Evolutionary conservation across 2,888 invertebrate species (phyloP), one percentile per base, ranked within the genome.

Genomic region (Galerucella calmariensis): DNA sequence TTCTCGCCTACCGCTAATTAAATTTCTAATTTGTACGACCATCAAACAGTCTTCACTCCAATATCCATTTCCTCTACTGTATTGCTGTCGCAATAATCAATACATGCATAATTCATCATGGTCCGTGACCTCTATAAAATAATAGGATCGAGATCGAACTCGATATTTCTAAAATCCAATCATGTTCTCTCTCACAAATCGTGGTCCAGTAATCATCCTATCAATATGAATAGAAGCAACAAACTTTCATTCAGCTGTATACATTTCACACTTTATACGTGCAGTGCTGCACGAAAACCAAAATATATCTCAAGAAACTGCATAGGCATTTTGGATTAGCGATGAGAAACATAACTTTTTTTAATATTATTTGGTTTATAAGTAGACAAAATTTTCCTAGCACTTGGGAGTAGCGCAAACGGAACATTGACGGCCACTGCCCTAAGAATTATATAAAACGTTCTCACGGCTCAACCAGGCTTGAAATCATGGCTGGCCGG

Each of bases 91-190:
- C 16, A 20, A 56, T n/a, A 16, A 56, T 16, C 56, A 56, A 20
- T 8, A 56, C 10, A 56, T 56, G 56, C 16, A 56, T 56, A 20
- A 56, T 56, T 56, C 56, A 56, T 56, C 16, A 20, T 56, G 16
- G 16, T 20, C 10, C 11, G 11, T 56, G 16, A 56, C 56, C 56
- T 56, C 16, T 10, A 20, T 56, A 56, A 56, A 56, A 56, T 56
- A 56, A 56, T 56, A 20, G 20, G 56, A 56, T 56, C n/a, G 20
- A 20, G 56, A 56, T 56, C 20, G 4, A 20, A 56, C 8, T 56
- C 16, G 16, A 16, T 51, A n/a, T 51, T 51, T 51, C 51, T 10
- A 56, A 56, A 56, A 56, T 56, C 56, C 56, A 56, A 56, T 56
- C 20, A 56, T 10, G 20, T 11, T 20, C 16, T 16, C 16, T 9